Base-by-base conservation (phyloP, 2,888 invertebrate genomes). In the Drosophila picticornis region DNA sequence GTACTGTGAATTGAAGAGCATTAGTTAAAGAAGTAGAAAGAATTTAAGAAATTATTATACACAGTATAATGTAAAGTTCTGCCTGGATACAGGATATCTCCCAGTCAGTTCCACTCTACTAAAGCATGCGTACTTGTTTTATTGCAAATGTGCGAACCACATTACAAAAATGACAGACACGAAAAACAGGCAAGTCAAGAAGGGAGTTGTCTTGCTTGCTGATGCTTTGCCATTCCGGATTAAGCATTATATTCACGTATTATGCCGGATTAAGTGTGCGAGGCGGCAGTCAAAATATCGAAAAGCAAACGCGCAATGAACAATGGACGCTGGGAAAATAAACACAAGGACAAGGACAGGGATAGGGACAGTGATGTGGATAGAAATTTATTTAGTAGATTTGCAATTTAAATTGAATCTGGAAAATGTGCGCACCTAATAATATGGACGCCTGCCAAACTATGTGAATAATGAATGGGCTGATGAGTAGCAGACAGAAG, bases 191-290 rank as follows among this genome's bases (percentile, higher is more conserved):
- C 34, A 48, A 51, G 51, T 48, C 29, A 53, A 48, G 64, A 51
- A 71, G 60, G 65, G 48, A 53, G 50, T 56, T 56, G 31, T 46
- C 68, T 67, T 76, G 61, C 38, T 34, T 29, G 58, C 32, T 58
- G 71, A 58, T 68, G 68, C 56, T 66, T 80, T 58, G 61, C 50
- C 77, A 75, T 64, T 72, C 73, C 46, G 77, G 77, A 75, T 87
- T 84, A 82, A 55, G 52, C 46, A 64, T 48, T 67, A 58, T 70
- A 68, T 72, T 64, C 75, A 77, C 72, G 75, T 77, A 81, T 80
- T 80, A 84, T 38, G 61, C 50, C 52, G 72, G 72, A 62, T 85
- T 72, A 73, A 71, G 52, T 40, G 59, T 16, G 29, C 46, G 11
- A 43, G 58, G 36, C 7, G 9, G 22, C 27, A 59, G 53, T 48